Percentiles rank a stretch among this genome's conserved stretches.
Conservation (phyloP, 2,888 invertebrate species). For the Calameuta idolon region DNA sequence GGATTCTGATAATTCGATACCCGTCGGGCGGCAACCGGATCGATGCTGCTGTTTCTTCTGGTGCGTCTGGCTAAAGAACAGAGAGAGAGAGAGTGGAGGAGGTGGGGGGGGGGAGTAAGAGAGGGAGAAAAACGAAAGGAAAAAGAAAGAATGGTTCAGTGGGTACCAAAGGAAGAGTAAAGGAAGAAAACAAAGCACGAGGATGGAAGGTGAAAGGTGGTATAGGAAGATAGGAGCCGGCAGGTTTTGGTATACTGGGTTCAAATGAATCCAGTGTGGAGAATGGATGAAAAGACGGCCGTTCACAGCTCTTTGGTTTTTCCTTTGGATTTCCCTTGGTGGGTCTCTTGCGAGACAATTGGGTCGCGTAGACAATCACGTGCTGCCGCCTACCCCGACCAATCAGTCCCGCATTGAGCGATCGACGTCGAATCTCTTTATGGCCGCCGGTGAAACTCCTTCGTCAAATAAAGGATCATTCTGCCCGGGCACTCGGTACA, state of each 20-base stretch:
- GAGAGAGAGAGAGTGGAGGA: not conserved
- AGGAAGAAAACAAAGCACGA: too few species aligned
- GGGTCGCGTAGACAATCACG: slow-evolving; percentile 39
- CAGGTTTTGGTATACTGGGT: too few species aligned
- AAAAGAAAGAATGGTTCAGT: not conserved
- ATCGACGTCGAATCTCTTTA: slow-evolving; percentile 12
- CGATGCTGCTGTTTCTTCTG: too few species aligned
- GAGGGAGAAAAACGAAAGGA: slow-evolving; percentile 11
- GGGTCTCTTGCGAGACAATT: slow-evolving; percentile 49
- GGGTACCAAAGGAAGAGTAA: too few species aligned
- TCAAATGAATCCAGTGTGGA: not conserved
- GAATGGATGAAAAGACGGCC: slow-evolving; percentile 33
- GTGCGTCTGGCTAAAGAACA: slow-evolving; percentile 16
- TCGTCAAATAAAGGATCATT: slow-evolving; percentile 5
- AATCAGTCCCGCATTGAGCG: slow-evolving; percentile 49
- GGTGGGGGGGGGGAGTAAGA: too few species aligned
- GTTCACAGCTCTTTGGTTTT: slow-evolving; percentile 25
- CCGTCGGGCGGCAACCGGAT: too few species aligned
- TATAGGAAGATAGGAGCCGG: too few species aligned
- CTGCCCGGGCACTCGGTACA: not conserved
- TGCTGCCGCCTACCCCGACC: slow-evolving; percentile 27
- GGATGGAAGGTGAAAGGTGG: too few species aligned
- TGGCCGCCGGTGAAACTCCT: not conserved
- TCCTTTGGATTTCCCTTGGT: slow-evolving; percentile 17
- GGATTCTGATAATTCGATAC: too few species aligned